A percentile compares a stretch with the other conserved stretches of the same genome.
These are phyloP conservation scores for Ctenochaetus hawaiiensis DNA, from an alignment of 2,797 vertebrate genomes.

Conservation along the genomic window DNA sequence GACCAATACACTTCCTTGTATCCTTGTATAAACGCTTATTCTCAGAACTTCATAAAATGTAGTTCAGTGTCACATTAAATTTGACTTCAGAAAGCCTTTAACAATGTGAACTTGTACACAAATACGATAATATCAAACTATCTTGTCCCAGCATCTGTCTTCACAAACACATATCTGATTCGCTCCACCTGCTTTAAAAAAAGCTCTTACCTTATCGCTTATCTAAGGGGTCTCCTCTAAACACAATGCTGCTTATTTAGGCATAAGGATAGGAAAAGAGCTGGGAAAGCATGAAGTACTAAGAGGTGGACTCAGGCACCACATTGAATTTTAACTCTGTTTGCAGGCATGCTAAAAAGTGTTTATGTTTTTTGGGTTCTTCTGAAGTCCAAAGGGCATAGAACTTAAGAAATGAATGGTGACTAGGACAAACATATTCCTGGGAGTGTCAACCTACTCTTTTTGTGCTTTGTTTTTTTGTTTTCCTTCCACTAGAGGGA, in stretches of 20 bases:
- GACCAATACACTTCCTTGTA: background rate
- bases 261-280: background rate
- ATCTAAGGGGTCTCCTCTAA: background rate
- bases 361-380: constrained; percentile 5
- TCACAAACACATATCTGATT: background rate
- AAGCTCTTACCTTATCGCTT: background rate
- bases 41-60: background rate
- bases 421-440: background rate
- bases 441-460: background rate
- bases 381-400: background rate
- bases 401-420: background rate
- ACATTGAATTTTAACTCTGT: background rate
- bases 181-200: background rate
- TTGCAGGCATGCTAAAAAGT: background rate
- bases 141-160: background rate
- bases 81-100: background rate
- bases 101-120: background rate
- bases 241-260: background rate
- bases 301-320: background rate
- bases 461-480: constrained; percentile 1
- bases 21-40: background rate
- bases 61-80: background rate
- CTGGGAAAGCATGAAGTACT: background rate
- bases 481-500: constrained; percentile 71
- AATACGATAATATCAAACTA: background rate